phyloP scores from a whole-genome alignment of 1,140 invertebrate genomes.

The Helicoverpa armigera region DNA sequence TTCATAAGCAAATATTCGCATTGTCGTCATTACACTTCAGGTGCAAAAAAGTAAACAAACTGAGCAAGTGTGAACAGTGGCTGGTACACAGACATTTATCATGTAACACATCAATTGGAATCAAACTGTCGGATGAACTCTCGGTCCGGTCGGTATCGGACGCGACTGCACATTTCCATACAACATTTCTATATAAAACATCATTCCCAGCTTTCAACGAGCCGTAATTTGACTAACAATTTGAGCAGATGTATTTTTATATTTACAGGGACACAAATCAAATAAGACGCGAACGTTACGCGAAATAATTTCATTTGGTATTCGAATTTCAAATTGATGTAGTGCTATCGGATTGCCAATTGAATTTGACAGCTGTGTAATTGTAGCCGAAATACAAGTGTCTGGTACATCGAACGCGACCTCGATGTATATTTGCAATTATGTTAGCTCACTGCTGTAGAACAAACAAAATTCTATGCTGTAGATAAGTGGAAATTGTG shows the following conservation, averaged over 20 bases:
- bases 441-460: neutral
- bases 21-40: neutral
- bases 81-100: conserved; percentile 54
- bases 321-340: neutral
- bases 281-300: neutral
- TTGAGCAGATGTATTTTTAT: neutral
- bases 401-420: neutral
- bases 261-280: conserved; percentile 1
- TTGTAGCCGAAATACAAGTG: neutral
- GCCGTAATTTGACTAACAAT: neutral
- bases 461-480: neutral
- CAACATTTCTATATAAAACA: conserved; percentile 34
- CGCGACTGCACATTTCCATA: conserved; percentile 35
- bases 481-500: too few relatives aligned
- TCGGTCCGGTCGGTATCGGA: conserved; percentile 26
- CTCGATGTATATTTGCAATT: neutral
- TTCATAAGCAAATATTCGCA: too few relatives aligned
- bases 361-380: neutral
- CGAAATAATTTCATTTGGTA: neutral
- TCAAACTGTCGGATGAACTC: conserved; percentile 56
- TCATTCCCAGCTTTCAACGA: conserved; percentile 2
- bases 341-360: neutral
- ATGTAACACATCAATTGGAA: conserved; percentile 61
- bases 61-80: conserved; percentile 29
- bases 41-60: neutral